Conservation (phyloP, 2,113 vertebrate genomes). For the Leucosticte australis region DNA sequence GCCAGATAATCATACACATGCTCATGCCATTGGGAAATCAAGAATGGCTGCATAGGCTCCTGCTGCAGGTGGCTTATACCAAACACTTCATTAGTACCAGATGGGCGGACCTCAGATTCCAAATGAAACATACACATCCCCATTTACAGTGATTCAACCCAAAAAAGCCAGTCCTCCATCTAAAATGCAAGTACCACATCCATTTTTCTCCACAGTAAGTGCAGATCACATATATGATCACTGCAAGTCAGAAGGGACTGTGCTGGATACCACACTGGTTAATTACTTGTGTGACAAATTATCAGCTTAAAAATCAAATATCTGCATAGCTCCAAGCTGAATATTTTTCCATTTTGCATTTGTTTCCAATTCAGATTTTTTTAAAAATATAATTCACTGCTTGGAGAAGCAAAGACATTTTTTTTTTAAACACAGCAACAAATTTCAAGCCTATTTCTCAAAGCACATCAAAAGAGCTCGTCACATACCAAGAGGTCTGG, state of each 20-base stretch:
- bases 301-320: not conserved
- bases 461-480: not conserved
- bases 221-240: not conserved
- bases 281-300: not conserved
- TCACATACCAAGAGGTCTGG: not conserved
- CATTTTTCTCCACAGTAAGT: not conserved
- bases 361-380: not conserved
- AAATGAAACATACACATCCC: not conserved
- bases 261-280: not conserved
- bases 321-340: not conserved
- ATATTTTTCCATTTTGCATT: not conserved
- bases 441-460: not conserved
- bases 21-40: accelerated
- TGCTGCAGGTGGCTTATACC: not conserved
- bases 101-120: not conserved
- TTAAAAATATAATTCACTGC: not conserved
- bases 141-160: not conserved
- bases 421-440: not conserved
- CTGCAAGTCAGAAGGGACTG: not conserved
- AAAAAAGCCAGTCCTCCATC: not conserved
- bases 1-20: not conserved
- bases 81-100: not conserved
- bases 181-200: not conserved
- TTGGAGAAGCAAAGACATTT: not conserved
- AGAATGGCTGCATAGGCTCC: not conserved